These are phyloP conservation scores for Polydrusus pterygomalis DNA, from an alignment of 2,888 invertebrate genomes.

Conservation along the genomic window DNA sequence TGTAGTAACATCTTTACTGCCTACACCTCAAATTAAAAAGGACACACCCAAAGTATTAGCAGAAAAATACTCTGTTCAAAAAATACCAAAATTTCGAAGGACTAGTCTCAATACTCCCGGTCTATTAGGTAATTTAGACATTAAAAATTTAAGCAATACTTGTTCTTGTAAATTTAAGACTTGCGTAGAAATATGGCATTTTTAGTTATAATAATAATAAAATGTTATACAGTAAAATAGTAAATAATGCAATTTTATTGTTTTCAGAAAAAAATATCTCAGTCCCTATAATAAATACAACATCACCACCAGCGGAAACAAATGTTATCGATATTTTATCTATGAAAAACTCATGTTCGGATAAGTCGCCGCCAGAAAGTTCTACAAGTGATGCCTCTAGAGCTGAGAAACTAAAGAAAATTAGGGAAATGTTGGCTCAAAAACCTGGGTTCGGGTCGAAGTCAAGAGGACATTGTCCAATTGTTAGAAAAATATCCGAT, in stretches of 20 bases:
- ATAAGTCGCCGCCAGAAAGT: constrained; percentile 59
- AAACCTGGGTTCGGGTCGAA: constrained; percentile 79
- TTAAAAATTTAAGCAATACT: neutral
- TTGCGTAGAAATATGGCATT: too few relatives aligned
- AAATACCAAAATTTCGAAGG: constrained; percentile 69
- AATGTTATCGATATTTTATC: constrained; percentile 38
- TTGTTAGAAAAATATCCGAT: constrained; percentile 81
- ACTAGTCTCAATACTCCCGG: constrained; percentile 63
- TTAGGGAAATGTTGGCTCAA: constrained; percentile 81
- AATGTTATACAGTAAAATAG: too few relatives aligned
- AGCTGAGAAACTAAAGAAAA: constrained; percentile 80
- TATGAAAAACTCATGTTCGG: constrained; percentile 33
- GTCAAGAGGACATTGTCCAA: constrained; percentile 77
- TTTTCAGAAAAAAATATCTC: constrained; percentile 35
- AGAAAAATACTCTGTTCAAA: constrained; percentile 69
- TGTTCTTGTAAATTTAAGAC: neutral
- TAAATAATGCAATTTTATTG: too few relatives aligned
- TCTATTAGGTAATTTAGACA: constrained; percentile 43
- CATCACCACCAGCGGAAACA: constrained; percentile 14
- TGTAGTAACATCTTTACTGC: constrained; percentile 14
- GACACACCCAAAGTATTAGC: constrained; percentile 62
- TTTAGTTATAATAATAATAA: too few relatives aligned
- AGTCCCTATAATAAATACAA: constrained; percentile 2
- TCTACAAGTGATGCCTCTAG: constrained; percentile 65
- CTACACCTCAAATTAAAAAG: constrained; percentile 22